Conservation (phyloP, 2,113 vertebrate species). For the Caretta caretta region DNA sequence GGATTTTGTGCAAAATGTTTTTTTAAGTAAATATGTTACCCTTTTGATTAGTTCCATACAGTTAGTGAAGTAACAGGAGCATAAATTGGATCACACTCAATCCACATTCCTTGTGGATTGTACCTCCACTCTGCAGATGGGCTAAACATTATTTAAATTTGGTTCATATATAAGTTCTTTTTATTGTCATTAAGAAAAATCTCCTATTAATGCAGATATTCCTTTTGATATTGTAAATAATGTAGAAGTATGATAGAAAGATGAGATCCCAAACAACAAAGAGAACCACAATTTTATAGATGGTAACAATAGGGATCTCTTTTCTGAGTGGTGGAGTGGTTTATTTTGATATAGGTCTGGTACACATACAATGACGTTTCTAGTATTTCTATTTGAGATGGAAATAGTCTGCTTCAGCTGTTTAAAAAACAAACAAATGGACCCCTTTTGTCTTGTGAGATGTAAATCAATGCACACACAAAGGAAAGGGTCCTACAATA, state of each 20-base stretch:
- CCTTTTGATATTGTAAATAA: conserved; percentile 10
- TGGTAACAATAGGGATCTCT: background rate
- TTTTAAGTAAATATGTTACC: background rate
- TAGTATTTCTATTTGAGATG: background rate
- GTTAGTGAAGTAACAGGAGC: rapidly evolving
- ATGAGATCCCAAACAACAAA: background rate
- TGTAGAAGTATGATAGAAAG: background rate
- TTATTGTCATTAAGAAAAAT: too few species aligned
- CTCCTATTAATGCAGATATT: background rate
- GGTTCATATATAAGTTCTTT: background rate
- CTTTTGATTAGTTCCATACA: background rate
- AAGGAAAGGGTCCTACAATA: rapidly evolving
- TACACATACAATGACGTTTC: background rate
- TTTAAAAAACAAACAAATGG: background rate
- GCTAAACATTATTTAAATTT: background rate
- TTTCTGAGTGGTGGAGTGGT: background rate
- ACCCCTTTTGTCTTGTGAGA: background rate
- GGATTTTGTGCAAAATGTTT: background rate
- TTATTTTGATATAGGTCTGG: background rate
- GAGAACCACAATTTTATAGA: background rate
- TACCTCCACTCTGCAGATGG: background rate
- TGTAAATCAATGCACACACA: background rate
- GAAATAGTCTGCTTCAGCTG: background rate
- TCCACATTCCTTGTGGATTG: background rate
- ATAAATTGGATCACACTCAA: background rate